These are phyloP conservation scores for Azemiops feae DNA, from an alignment of 2,113 vertebrate genomes.

Conservation along the genomic window DNA sequence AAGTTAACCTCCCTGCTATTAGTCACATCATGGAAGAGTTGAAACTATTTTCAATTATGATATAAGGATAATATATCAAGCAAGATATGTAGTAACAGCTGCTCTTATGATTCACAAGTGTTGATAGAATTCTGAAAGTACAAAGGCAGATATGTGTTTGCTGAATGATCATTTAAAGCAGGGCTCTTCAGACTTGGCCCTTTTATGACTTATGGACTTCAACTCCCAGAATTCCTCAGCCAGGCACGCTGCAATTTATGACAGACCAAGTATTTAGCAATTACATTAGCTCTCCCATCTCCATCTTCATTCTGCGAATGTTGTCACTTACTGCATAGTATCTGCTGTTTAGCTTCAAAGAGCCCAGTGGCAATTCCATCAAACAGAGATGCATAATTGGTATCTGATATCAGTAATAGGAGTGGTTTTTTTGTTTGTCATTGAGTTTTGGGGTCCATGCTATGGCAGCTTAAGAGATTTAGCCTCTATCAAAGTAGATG, in stretches of 20 bases:
- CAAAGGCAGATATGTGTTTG: background rate
- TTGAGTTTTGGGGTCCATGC: background rate
- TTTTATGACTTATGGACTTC: too few relatives aligned
- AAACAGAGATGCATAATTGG: background rate
- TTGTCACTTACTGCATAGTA: background rate
- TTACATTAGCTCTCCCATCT: background rate
- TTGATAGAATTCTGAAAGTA: background rate
- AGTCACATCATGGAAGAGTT: background rate
- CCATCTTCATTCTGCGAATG: background rate
- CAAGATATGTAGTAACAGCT: background rate
- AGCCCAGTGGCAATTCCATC: background rate
- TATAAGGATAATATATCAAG: background rate
- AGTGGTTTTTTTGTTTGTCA: background rate
- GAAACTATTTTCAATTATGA: background rate
- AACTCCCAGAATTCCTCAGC: too few relatives aligned
- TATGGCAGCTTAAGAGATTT: background rate
- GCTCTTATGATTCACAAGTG: background rate
- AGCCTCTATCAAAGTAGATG: background rate
- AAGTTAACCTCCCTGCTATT: background rate
- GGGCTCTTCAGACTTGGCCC: too few relatives aligned
- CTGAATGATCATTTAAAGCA: background rate
- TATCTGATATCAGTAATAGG: background rate
- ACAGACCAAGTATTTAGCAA: background rate
- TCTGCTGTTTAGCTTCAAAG: background rate
- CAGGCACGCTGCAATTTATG: too few relatives aligned